These are phyloP conservation scores for Corvus moneduloides DNA, from an alignment of 2,113 vertebrate species.

Conservation along the genomic window DNA sequence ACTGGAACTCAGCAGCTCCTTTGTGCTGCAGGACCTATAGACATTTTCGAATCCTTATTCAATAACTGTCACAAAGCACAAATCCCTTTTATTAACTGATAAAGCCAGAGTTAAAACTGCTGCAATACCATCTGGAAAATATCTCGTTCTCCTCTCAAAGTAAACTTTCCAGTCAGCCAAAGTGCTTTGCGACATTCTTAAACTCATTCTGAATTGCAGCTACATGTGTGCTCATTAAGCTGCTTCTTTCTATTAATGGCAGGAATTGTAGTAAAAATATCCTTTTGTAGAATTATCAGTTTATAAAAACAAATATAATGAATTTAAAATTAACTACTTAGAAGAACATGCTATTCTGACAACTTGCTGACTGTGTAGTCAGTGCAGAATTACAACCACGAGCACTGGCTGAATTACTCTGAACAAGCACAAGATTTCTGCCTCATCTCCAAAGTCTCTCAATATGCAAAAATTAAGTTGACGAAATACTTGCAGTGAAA, in stretches of 20 bases:
- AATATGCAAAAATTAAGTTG: not conserved
- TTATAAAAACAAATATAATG: not conserved
- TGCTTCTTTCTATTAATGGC: not conserved
- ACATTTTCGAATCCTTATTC: not conserved
- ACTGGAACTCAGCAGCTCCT: not conserved
- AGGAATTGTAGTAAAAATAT: not conserved
- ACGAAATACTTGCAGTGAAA: not conserved
- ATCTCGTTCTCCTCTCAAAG: not conserved
- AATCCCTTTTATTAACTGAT: constrained; percentile 7
- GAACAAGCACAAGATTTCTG: not conserved
- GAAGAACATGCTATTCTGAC: not conserved
- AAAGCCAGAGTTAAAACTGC: not conserved
- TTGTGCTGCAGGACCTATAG: not conserved
- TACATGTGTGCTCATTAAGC: not conserved
- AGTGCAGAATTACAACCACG: not conserved
- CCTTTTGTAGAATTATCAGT: not conserved
- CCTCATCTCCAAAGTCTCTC: not conserved
- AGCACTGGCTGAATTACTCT: not conserved
- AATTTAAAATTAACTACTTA: not conserved
- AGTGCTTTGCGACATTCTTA: not conserved
- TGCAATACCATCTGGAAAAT: not conserved
- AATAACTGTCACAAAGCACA: not conserved
- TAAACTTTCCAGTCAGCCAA: not conserved
- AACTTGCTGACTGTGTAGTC: not conserved
- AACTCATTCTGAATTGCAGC: not conserved